These are phyloP conservation scores for Hipparchia sbordonii DNA, from an alignment of 2,888 invertebrate species.

Conservation along the genomic window DNA sequence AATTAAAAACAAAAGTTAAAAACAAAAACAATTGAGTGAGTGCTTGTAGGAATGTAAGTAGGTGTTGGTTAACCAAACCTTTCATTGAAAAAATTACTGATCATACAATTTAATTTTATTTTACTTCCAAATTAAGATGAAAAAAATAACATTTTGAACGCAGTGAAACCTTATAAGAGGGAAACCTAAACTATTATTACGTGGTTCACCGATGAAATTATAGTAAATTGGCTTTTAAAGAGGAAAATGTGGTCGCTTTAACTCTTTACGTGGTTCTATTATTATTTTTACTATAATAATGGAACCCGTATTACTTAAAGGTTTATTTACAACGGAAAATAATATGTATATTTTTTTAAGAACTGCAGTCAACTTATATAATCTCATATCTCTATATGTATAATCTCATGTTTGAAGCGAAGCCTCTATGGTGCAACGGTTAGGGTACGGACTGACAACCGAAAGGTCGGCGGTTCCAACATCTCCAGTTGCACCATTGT, in stretches of 20 bases:
- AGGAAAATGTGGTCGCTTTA: conserved; percentile 14
- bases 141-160: not conserved
- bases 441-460: not conserved
- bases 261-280: conserved; percentile 11
- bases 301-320: conserved; percentile 10
- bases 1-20: too few species aligned
- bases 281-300: not conserved
- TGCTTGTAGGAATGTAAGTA: too few species aligned
- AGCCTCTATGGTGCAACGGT: not conserved
- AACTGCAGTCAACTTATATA: too few species aligned
- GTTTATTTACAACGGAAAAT: not conserved
- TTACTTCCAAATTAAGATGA: not conserved
- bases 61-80: too few species aligned
- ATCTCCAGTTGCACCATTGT: too few species aligned
- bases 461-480: not conserved
- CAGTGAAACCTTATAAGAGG: not conserved
- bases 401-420: too few species aligned
- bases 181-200: conserved; percentile 9
- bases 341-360: not conserved
- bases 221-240: conserved; percentile 12
- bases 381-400: too few species aligned
- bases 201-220: not conserved
- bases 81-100: too few species aligned
- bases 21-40: too few species aligned
- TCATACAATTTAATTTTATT: not conserved